A percentile compares a stretch with the other conserved stretches of the same genome.
Conservation (phyloP, 2,113 vertebrate genomes). For the Nycticebus coucang region DNA sequence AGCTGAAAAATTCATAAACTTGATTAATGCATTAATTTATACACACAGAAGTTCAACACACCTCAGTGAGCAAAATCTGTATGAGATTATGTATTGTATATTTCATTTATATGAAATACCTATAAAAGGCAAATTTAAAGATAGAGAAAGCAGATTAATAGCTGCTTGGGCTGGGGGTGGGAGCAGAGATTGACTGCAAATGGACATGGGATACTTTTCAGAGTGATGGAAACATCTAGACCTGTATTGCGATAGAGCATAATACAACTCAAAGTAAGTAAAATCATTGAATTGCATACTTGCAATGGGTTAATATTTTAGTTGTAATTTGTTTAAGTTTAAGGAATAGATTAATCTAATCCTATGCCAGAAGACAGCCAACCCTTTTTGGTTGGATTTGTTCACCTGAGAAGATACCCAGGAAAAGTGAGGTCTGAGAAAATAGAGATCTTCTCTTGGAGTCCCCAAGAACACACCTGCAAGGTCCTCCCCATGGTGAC, state of each 20-base stretch:
- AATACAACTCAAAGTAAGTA: background rate
- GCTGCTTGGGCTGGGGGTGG: background rate
- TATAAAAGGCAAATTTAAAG: background rate
- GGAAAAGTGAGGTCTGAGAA: too few species aligned
- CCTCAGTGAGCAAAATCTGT: background rate
- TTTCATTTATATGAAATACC: background rate
- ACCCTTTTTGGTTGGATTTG: too few species aligned
- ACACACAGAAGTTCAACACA: background rate
- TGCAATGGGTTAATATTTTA: too few species aligned
- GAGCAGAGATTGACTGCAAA: background rate
- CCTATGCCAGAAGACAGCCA: too few species aligned
- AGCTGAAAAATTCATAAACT: background rate
- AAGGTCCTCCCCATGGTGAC: too few species aligned
- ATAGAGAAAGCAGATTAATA: background rate
- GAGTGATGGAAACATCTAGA: background rate
- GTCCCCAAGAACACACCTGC: too few species aligned
- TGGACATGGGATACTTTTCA: rapidly evolving
- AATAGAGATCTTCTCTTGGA: too few species aligned
- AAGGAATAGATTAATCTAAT: background rate
- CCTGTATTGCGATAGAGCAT: too few species aligned
- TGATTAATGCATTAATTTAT: background rate
- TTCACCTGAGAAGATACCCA: too few species aligned
- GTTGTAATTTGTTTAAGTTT: background rate
- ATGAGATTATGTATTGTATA: background rate
- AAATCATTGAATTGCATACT: background rate